A percentile compares a stretch with the other conserved stretches of the same genome.
Conservation (phyloP, 2,797 vertebrate species). For the Pyrrhura leucotis region DNA sequence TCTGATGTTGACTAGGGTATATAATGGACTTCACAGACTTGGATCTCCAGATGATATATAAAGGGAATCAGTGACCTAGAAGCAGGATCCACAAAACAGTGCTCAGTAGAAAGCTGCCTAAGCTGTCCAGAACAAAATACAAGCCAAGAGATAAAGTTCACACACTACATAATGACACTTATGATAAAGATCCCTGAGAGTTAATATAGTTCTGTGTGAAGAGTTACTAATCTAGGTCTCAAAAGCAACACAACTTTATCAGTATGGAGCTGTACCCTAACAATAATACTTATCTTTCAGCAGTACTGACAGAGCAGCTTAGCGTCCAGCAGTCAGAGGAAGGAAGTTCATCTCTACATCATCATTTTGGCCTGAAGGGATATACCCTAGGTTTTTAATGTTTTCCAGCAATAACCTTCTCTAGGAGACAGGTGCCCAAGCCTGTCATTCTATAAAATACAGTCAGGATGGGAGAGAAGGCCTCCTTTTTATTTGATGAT, state of each 20-base stretch:
- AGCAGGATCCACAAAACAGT: not conserved
- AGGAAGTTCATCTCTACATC: not conserved
- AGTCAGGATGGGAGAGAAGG: not conserved
- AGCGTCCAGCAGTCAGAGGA: not conserved
- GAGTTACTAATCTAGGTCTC: not conserved
- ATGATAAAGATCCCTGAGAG: not conserved
- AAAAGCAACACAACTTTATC: not conserved
- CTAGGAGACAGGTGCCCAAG: not conserved
- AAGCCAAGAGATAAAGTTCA: not conserved
- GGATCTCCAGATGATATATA: not conserved
- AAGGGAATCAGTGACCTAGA: not conserved
- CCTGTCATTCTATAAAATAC: not conserved
- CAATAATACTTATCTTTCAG: not conserved
- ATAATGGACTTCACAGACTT: not conserved
- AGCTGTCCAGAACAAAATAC: not conserved
- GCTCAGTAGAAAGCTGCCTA: not conserved
- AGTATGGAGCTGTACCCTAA: not conserved
- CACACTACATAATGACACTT: not conserved
- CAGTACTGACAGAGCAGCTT: not conserved
- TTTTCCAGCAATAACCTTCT: not conserved
- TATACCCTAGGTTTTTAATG: not conserved
- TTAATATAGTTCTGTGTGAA: not conserved
- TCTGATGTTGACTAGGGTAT: not conserved
- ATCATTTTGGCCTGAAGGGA: not conserved
- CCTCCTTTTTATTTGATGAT: not conserved